Evolutionary conservation across 2,113 vertebrate species (phyloP), one percentile per base, ranked within the genome.

Genomic region (Amazona vittata): DNA sequence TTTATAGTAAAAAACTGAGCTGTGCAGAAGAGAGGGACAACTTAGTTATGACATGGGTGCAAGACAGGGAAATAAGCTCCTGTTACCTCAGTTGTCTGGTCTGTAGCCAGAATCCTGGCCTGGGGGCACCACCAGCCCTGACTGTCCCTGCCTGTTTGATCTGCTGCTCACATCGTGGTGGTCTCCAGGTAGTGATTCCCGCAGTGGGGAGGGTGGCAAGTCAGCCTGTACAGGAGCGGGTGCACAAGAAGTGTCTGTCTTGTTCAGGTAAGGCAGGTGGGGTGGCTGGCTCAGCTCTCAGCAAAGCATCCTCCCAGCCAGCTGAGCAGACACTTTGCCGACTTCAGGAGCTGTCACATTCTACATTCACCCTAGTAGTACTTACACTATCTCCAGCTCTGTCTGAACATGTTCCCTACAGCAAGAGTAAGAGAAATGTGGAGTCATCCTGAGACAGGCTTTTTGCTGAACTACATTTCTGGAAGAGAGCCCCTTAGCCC

Each of bases 251-350:
- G 8, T 21, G 6, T 7, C 47, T 24, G 13, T 47, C 43, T 29
- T 4, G 1, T 17, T n/a, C 77, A 50, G 68, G 43, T 3, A 10
- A 28, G 17, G 5, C 46, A 26, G 50, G 10, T 0, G 1, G 20
- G 11, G 14, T 15, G 29, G 53, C n/a, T 3, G 22, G 31, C 26
- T 60, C 26, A 7, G 65, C 16, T 78, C 18, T 31, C 3, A 4
- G 57, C 41, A 25, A 44, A 76, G 35, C 71, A 10, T 20, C 17
- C 21, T 83, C 25, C 26, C 1, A 1, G 39, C 12, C 1, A 3
- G 15, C 41, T 9, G 11, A 7, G 1, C 60, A 62, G 16, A 65
- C 18, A 11, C 17, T 28, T 7, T 0, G 1, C 1, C 4, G 41
- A 9, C 67, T 29, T 65, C 39, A 81, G 65, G 39, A 78, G 9